phyloP scores from a whole-genome alignment of 1,140 invertebrate species.

The Drosophila malerkotliana region DNA sequence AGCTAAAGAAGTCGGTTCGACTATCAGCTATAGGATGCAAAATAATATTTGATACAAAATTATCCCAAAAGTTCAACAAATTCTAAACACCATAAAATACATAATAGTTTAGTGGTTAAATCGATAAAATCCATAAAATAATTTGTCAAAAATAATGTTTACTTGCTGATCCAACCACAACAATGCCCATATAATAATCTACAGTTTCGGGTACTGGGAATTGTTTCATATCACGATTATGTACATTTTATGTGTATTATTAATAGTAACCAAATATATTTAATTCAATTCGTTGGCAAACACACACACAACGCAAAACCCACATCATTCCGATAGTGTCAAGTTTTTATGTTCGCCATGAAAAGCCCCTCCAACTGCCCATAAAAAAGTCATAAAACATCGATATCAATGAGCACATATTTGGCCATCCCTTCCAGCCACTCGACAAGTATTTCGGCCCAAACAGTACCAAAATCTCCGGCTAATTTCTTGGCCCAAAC shows the following conservation, averaged over 20 bases:
- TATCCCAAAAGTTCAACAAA: neutral
- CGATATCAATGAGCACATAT: slow-evolving; percentile 54
- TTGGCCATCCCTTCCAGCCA: slow-evolving; percentile 27
- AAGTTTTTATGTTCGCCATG: slow-evolving; percentile 38
- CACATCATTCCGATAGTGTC: slow-evolving; percentile 43
- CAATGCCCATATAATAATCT: neutral
- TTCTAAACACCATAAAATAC: too few species aligned
- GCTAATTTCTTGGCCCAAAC: slow-evolving; percentile 47
- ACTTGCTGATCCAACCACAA: neutral
- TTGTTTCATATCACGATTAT: slow-evolving; percentile 6
- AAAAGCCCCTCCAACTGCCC: slow-evolving; percentile 12
- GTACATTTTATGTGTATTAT: slow-evolving; percentile 28
- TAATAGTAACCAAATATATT: slow-evolving; percentile 28
- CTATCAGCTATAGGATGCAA: neutral
- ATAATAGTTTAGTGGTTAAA: too few species aligned
- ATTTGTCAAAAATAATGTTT: slow-evolving; percentile 22
- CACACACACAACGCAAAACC: slow-evolving; percentile 12
- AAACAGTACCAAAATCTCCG: slow-evolving; percentile 30
- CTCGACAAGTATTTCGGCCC: slow-evolving; percentile 5
- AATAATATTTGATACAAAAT: neutral
- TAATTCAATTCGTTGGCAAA: slow-evolving; percentile 28
- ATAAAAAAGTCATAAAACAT: slow-evolving; percentile 50
- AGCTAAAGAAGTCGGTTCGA: slow-evolving; percentile 1
- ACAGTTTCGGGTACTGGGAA: neutral
- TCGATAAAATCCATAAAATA: neutral